Evolutionary conservation across 2,113 vertebrate species (phyloP).

Genomic region (Haemorhous mexicanus): DNA sequence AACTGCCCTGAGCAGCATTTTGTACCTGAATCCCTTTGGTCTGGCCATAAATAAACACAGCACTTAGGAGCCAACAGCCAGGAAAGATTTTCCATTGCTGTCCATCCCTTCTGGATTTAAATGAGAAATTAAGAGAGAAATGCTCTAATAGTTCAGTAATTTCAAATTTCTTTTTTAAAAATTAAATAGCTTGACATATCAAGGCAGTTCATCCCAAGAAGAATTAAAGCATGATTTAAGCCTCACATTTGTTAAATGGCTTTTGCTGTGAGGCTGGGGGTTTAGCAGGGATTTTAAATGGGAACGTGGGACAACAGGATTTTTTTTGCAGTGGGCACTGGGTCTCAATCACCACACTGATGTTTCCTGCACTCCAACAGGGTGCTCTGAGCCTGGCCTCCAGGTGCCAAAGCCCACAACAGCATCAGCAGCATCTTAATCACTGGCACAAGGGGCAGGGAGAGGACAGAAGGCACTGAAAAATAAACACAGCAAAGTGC

Average conservation of each 20-base stretch:
- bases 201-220: not conserved
- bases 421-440: conserved; percentile 57
- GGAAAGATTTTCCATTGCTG: not conserved
- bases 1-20: not conserved
- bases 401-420: conserved; percentile 59
- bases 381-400: not conserved
- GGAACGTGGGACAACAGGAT: not conserved
- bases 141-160: not conserved
- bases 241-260: not conserved
- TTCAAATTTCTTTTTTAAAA: not conserved
- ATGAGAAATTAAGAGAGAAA: not conserved
- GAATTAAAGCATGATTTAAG: not conserved
- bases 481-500: conserved; percentile 49
- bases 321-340: not conserved
- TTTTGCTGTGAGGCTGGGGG: not conserved
- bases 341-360: accelerated
- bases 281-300: not conserved
- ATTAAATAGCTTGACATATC: not conserved
- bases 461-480: conserved; percentile 40
- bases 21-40: not conserved
- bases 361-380: not conserved
- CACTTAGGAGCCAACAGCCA: not conserved
- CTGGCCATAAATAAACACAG: not conserved
- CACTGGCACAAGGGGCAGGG: not conserved
- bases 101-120: not conserved